phyloP scores from a whole-genome alignment of 2,113 vertebrate genomes.

The Pluvianellus socialis region DNA sequence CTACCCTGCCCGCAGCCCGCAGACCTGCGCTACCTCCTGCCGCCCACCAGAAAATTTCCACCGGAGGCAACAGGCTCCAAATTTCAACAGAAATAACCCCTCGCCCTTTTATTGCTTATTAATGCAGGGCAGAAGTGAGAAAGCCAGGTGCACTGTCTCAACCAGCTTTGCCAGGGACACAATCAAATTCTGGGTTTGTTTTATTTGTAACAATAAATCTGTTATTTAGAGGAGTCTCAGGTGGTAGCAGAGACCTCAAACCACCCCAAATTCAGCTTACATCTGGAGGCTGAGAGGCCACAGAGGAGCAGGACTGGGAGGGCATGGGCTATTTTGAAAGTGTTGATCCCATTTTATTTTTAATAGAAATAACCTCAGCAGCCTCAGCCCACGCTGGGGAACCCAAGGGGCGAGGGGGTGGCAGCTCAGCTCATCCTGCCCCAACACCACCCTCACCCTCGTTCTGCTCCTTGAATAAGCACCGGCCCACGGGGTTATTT shows the following conservation, averaged over 20 bases:
- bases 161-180: neutral
- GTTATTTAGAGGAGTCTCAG: neutral
- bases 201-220: neutral
- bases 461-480: neutral
- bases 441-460: neutral
- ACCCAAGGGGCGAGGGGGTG: no score
- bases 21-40: neutral
- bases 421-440: neutral
- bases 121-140: neutral
- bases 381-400: neutral
- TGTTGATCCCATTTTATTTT: neutral
- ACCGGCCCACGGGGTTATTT: neutral
- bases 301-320: accelerated
- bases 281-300: neutral
- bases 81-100: neutral
- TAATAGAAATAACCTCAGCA: accelerated
- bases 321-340: neutral
- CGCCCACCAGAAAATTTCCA: accelerated
- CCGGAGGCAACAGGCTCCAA: neutral
- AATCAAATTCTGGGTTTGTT: neutral
- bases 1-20: neutral
- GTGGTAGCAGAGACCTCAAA: neutral
- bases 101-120: neutral
- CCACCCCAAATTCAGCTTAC: neutral
- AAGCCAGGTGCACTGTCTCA: neutral